Evolutionary conservation across 1,140 invertebrate genomes (phyloP).

Genomic region (Whitmania pigra): DNA sequence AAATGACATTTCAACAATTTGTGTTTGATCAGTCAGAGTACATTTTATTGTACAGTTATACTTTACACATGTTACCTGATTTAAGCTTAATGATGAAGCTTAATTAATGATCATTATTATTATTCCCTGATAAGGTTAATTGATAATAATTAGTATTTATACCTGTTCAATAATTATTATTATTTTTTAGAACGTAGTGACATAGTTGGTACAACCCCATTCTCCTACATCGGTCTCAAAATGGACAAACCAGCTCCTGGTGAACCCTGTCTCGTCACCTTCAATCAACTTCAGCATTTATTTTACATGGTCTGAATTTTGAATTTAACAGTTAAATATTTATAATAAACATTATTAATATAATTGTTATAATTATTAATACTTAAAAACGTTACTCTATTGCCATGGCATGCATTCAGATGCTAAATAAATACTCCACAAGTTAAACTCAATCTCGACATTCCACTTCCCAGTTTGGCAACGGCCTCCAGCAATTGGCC

Average conservation of each 20-base stretch:
- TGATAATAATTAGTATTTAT: no score
- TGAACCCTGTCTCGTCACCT: conserved; percentile 57
- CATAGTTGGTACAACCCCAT: conserved; percentile 50
- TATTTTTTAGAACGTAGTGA: conserved; percentile 47
- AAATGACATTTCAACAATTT: no score
- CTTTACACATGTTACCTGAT: neutral
- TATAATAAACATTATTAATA: neutral
- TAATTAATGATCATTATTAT: no score
- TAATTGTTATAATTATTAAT: no score
- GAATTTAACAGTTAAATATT: conserved; percentile 6
- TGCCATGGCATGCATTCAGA: no score
- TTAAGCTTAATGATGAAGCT: no score
- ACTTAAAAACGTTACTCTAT: no score
- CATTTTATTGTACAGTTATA: neutral
- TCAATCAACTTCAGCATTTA: conserved; percentile 59
- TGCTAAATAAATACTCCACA: no score
- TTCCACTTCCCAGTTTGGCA: conserved; percentile 54
- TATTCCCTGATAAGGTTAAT: no score
- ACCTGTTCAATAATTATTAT: no score
- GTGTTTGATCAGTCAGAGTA: no score
- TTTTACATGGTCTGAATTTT: conserved; percentile 55
- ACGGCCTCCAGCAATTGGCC: conserved; percentile 65
- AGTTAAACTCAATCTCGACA: no score
- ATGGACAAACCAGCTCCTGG: conserved; percentile 49
- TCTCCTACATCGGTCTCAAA: conserved; percentile 69